These are phyloP conservation scores for Arbacia lixula DNA, from an alignment of 53 echinoderm and acorn worm species.

Conservation along the genomic window DNA sequence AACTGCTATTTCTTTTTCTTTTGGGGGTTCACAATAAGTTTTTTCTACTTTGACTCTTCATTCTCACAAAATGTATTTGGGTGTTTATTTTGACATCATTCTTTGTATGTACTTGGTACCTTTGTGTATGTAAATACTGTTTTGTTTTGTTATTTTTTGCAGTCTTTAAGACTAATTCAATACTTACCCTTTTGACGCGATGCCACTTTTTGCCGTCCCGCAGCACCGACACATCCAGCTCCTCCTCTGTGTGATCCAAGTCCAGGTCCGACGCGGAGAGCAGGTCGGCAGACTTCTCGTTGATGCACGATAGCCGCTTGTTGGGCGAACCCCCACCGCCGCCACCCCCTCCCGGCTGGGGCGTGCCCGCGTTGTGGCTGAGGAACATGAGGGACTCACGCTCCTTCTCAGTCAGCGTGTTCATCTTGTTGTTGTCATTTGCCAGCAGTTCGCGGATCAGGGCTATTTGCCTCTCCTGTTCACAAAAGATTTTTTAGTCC, in stretches of 20 bases:
- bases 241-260: conserved; percentile 97
- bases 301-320: conserved; percentile 85
- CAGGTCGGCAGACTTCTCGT: conserved; percentile 90
- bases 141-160: no score
- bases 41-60: no score
- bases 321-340: conserved; percentile 58
- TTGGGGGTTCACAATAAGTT: no score
- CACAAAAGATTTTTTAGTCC: no score
- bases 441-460: conserved; percentile 95
- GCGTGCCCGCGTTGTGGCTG: conserved; percentile 63
- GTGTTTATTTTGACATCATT: no score
- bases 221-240: conserved; percentile 88
- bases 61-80: no score
- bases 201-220: conserved; percentile 93
- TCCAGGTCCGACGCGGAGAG: conserved; percentile 92
- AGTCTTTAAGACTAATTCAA: background rate
- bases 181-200: conserved; percentile 70
- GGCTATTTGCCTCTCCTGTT: conserved; percentile 86
- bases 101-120: no score
- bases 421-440: conserved; percentile 81
- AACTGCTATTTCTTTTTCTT: no score
- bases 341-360: conserved; percentile 33
- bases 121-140: no score
- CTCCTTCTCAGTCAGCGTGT: conserved; percentile 83
- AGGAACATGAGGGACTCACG: conserved; percentile 88